Conservation (phyloP, 2,113 vertebrate genomes). For the Melanerpes aurifrons region DNA sequence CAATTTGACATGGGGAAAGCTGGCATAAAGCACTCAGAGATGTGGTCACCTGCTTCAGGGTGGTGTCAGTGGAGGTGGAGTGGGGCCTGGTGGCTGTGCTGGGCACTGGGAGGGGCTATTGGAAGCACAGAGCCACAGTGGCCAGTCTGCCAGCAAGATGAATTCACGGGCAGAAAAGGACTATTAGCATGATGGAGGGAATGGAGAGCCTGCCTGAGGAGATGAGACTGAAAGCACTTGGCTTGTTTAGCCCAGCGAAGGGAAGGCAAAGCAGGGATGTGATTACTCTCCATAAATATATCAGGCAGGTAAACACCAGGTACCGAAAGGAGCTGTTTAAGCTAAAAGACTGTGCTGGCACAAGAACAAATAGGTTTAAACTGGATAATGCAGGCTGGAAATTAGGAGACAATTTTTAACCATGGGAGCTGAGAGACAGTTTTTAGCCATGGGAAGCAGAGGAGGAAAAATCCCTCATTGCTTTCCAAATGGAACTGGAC, state of each 20-base stretch:
- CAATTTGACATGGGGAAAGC: background rate
- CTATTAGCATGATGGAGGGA: background rate
- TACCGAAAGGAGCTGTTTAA: constrained; percentile 56
- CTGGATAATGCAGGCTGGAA: constrained; percentile 42
- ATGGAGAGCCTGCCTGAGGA: background rate
- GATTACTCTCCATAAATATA: constrained; percentile 49
- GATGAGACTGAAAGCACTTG: constrained; percentile 9
- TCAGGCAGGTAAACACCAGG: constrained; percentile 44
- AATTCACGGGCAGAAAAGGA: background rate
- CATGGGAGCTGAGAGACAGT: background rate
- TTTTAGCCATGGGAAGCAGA: background rate
- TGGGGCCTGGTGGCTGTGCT: background rate
- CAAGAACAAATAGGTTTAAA: constrained; percentile 45
- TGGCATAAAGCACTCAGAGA: background rate
- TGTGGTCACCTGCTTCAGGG: fast-evolving
- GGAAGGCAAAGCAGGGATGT: background rate
- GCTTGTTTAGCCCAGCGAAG: constrained; percentile 23
- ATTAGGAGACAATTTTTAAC: constrained; percentile 38
- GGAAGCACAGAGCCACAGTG: fast-evolving
- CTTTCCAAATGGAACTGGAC: background rate
- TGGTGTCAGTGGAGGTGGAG: background rate
- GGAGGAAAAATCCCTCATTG: background rate
- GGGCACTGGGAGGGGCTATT: background rate
- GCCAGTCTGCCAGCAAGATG: background rate
- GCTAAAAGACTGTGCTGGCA: constrained; percentile 40